These are phyloP conservation scores for Anguilla megastoma DNA, from an alignment of 2,797 vertebrate species.

Conservation along the genomic window DNA sequence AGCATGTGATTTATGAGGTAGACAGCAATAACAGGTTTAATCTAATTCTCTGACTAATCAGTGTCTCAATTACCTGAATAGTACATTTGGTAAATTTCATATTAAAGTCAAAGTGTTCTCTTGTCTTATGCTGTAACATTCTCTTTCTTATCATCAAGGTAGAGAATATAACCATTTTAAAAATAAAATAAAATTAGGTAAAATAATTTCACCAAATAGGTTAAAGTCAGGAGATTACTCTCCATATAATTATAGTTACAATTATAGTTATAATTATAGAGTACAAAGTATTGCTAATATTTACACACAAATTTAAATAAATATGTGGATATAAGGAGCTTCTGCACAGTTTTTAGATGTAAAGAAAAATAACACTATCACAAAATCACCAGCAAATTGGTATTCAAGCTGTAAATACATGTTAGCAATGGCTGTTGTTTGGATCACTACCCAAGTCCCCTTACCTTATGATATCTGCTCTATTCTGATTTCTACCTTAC, in stretches of 20 bases:
- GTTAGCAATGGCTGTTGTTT: too few relatives aligned
- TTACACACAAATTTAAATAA: not conserved
- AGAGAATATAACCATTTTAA: not conserved
- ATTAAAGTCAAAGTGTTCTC: too few relatives aligned
- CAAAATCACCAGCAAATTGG: not conserved
- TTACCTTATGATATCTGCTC: too few relatives aligned
- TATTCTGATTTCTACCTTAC: too few relatives aligned
- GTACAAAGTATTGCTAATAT: not conserved
- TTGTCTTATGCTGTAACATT: not conserved
- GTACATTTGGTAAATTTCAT: too few relatives aligned
- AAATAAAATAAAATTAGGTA: not conserved
- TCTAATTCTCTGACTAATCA: too few relatives aligned
- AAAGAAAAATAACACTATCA: not conserved
- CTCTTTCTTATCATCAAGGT: not conserved
- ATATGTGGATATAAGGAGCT: not conserved
- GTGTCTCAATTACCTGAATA: too few relatives aligned
- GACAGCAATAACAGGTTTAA: too few relatives aligned
- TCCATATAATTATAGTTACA: not conserved
- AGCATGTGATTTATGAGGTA: not conserved
- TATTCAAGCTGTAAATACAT: not conserved
- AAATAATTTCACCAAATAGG: not conserved
- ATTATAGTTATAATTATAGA: not conserved
- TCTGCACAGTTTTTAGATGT: not conserved
- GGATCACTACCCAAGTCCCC: too few relatives aligned
- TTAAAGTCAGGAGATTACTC: not conserved